Conservation (phyloP, 2,113 vertebrate genomes). For the Setophaga coronata region DNA sequence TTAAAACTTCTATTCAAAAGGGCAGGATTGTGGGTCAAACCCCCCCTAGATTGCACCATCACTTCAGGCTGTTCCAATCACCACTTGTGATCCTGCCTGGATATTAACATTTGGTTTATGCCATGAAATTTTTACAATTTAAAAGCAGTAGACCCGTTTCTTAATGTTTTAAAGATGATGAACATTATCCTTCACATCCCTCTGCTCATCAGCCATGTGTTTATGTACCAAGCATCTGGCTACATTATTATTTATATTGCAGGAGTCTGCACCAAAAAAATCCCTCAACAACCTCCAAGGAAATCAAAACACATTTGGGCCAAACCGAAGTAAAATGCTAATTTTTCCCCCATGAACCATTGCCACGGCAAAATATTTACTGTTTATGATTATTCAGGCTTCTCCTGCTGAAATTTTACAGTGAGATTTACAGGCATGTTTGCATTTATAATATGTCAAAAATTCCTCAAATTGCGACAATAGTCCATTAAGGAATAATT, state of each 20-base stretch:
- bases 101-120: neutral
- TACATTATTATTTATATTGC: conserved; percentile 50
- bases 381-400: conserved; percentile 41
- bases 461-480: conserved; percentile 22
- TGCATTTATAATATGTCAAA: conserved; percentile 41
- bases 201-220: conserved; percentile 64
- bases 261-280: conserved; percentile 22
- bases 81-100: neutral
- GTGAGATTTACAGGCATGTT: conserved; percentile 38
- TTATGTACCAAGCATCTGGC: conserved; percentile 60
- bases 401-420: conserved; percentile 36
- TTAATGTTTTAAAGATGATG: conserved; percentile 39
- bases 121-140: neutral
- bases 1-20: neutral
- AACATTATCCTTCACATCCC: conserved; percentile 33
- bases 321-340: conserved; percentile 34
- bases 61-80: neutral
- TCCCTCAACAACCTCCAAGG: conserved; percentile 18
- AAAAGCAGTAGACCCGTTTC: neutral
- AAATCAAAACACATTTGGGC: conserved; percentile 62
- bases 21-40: neutral
- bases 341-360: conserved; percentile 43
- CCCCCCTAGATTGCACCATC: neutral
- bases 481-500: conserved; percentile 34
- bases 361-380: conserved; percentile 17